Conservation (phyloP, 2,113 vertebrate species). For the Stercorarius parasiticus region DNA sequence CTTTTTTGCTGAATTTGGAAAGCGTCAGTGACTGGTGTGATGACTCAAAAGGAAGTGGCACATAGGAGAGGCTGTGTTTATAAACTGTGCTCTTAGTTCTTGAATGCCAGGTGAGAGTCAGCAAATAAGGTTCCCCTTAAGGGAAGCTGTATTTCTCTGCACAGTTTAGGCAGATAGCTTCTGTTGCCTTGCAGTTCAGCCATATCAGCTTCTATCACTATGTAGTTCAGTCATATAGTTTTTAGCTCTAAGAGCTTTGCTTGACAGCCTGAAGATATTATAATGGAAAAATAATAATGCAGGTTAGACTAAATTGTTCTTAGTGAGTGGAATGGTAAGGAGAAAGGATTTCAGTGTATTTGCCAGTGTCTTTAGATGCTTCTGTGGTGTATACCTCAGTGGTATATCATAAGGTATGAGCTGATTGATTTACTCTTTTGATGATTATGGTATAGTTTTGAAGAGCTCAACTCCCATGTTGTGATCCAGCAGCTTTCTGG, state of each 20-base stretch:
- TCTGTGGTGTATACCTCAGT: background rate
- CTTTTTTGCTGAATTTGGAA: background rate
- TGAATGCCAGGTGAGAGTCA: background rate
- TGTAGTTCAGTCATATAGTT: background rate
- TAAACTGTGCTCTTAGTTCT: background rate
- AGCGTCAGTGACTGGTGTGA: background rate
- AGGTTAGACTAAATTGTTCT: background rate
- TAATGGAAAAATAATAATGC: background rate
- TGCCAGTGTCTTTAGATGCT: background rate
- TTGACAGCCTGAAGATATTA: background rate
- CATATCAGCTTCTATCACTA: accelerated
- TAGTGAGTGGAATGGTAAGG: background rate
- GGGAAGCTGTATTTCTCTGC: background rate
- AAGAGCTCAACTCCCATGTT: background rate
- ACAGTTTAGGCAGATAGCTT: background rate
- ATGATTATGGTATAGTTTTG: background rate
- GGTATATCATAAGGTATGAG: background rate
- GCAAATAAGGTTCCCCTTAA: background rate
- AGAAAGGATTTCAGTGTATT: background rate
- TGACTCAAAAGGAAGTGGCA: background rate
- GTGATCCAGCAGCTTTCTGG: background rate
- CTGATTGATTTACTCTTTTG: background rate
- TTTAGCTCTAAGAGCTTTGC: background rate
- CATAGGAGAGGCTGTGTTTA: background rate
- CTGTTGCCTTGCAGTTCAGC: background rate